Percentiles rank a stretch among this genome's conserved stretches.
These are phyloP conservation scores for Amphiprion ocellaris DNA, from an alignment of 2,113 vertebrate genomes.

Conservation along the genomic window DNA sequence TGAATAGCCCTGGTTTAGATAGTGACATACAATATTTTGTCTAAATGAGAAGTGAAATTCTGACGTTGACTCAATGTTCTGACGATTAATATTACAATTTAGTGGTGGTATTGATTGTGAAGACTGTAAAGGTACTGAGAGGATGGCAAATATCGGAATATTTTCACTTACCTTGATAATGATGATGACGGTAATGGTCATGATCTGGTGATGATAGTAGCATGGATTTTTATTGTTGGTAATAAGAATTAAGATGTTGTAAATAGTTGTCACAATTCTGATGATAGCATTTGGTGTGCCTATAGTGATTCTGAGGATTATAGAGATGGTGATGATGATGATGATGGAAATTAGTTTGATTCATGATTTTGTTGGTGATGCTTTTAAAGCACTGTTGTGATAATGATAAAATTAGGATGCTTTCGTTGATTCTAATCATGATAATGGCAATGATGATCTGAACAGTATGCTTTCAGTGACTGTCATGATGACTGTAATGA, in stretches of 20 bases:
- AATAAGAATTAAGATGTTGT: not conserved
- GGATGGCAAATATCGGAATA: no score
- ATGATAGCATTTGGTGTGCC: not conserved
- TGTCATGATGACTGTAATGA: not conserved
- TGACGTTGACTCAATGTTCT: slow-evolving; percentile 27
- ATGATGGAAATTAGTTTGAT: not conserved
- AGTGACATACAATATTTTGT: not conserved
- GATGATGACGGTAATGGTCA: not conserved
- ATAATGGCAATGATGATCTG: no score
- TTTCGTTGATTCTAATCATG: no score
- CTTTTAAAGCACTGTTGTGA: no score
- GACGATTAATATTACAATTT: slow-evolving; percentile 1
- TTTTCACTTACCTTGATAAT: not conserved
- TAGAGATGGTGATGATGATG: not conserved
- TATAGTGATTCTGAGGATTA: not conserved
- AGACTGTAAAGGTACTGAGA: not conserved
- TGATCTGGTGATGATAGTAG: not conserved
- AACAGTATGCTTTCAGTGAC: not conserved
- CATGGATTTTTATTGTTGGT: not conserved
- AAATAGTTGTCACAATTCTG: not conserved
- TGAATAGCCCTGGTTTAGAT: not conserved
- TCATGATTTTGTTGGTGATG: no score
- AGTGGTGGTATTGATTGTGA: not conserved
- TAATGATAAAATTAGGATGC: no score
- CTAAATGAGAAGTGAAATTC: not conserved